Evolutionary conservation across 2,797 vertebrate species (phyloP).

Genomic region (Hyperoplus immaculatus): DNA sequence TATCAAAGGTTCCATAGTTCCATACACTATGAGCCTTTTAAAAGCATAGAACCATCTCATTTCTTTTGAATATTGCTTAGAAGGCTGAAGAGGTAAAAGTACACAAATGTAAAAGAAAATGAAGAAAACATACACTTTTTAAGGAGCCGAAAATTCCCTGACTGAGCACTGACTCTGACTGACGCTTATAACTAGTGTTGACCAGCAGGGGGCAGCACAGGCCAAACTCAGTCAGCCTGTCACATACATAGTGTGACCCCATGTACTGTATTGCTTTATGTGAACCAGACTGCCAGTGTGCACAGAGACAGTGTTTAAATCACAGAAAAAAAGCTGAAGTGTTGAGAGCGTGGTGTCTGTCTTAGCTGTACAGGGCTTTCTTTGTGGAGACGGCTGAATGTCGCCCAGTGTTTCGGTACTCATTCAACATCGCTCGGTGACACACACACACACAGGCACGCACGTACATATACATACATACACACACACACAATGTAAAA

Average conservation of each 20-base stretch:
- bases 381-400: conserved; percentile 67
- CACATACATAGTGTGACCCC: neutral
- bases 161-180: neutral
- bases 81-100: too few species aligned
- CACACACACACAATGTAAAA: neutral
- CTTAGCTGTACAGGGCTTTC: conserved; percentile 55
- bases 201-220: conserved; percentile 78
- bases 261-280: neutral
- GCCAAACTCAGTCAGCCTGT: conserved; percentile 34
- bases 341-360: conserved; percentile 37
- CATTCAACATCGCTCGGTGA: conserved; percentile 22
- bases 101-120: too few species aligned
- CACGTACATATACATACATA: conserved; percentile 9
- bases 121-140: neutral
- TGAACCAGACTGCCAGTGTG: conserved; percentile 1
- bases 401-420: conserved; percentile 39
- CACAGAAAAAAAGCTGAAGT: conserved; percentile 39
- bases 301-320: conserved; percentile 39
- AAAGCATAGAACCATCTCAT: too few species aligned
- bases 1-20: too few species aligned
- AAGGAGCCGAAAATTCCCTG: neutral
- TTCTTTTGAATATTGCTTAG: too few species aligned
- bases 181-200: neutral
- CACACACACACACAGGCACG: conserved; percentile 3
- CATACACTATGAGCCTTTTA: too few species aligned